Evolutionary conservation across 2,888 invertebrate genomes (phyloP), one percentile per base, ranked within the genome.

Genomic region (Leptinotarsa haldemani): DNA sequence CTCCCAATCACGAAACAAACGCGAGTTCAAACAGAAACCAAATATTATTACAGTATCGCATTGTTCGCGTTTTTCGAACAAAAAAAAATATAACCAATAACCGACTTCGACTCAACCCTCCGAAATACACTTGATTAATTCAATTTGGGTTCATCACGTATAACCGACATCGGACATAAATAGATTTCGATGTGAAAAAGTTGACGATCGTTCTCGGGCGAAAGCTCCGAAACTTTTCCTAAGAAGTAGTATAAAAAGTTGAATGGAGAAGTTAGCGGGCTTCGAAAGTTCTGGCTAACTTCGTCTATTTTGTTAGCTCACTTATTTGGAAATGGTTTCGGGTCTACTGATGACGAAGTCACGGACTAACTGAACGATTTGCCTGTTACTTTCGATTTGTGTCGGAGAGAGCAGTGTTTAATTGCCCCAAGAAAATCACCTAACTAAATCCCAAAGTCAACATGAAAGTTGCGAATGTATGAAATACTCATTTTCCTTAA

Each of bases 221-320:
- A 56, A 22, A 56, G 56, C 56, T 56, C 22, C 56, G 56, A 56
- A 56, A 56, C 18, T 20, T 56, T 56, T 22, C 18, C 52, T 18
- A 22, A 15, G n/a, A 56, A 56, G 13, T 25, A 15, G 20, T 20
- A 56, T 22, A 56, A 22, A 56, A 56, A 56, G 56, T 56, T 56
- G 20, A 13, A 15, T 56, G 56, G 22, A 22, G 22, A 56, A 56
- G 56, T 56, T 56, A 20, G 56, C 22, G 22, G 56, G 22, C 22
- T 20, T 15, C 9, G 15, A 3, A 56, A 56, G 56, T 56, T 56
- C 15, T 4, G 4, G 56, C 22, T 3, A 56, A 56, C 56, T 56
- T 3, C 20, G 13, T 22, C 20, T 18, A 56, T 25, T 56, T 20
- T 56, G 52, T 56, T 56, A 22, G 56, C 13, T 15, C 22, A 4